Conservation (phyloP, 2,113 vertebrate species). For the Entomyzon cyanotis region DNA sequence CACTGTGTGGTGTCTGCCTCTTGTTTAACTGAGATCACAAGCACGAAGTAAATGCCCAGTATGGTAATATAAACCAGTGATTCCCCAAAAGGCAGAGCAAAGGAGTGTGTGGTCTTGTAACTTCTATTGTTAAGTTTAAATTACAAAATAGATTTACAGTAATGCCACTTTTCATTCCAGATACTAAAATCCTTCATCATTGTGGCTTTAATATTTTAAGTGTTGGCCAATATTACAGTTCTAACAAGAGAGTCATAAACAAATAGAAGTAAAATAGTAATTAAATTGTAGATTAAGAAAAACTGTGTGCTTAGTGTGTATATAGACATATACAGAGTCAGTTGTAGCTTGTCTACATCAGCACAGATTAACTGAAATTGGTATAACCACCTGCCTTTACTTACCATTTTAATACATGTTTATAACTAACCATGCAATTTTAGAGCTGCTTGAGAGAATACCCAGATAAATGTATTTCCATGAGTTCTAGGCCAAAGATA, state of each 20-base stretch:
- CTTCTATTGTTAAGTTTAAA: not conserved
- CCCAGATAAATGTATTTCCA: not conserved
- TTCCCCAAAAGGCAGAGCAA: not conserved
- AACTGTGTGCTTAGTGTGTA: not conserved
- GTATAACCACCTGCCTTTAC: not conserved
- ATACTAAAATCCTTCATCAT: not conserved
- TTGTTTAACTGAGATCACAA: not conserved
- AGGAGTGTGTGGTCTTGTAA: slow-evolving; percentile 1
- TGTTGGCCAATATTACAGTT: not conserved
- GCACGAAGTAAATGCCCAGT: not conserved
- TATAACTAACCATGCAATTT: not conserved
- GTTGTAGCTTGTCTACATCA: not conserved
- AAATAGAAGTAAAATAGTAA: not conserved
- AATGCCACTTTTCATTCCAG: not conserved
- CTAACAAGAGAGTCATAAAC: not conserved
- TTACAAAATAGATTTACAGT: not conserved
- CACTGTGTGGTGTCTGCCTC: not conserved
- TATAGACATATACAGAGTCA: not conserved
- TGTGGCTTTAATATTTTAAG: not conserved
- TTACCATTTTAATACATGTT: not conserved
- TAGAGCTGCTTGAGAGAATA: not conserved
- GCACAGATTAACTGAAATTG: not conserved
- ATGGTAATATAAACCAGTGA: not conserved
- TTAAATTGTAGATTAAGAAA: not conserved
- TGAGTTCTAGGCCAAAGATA: not conserved